Evolutionary conservation across 2,888 invertebrate genomes (phyloP).

Genomic region (Heliconius charithonia): DNA sequence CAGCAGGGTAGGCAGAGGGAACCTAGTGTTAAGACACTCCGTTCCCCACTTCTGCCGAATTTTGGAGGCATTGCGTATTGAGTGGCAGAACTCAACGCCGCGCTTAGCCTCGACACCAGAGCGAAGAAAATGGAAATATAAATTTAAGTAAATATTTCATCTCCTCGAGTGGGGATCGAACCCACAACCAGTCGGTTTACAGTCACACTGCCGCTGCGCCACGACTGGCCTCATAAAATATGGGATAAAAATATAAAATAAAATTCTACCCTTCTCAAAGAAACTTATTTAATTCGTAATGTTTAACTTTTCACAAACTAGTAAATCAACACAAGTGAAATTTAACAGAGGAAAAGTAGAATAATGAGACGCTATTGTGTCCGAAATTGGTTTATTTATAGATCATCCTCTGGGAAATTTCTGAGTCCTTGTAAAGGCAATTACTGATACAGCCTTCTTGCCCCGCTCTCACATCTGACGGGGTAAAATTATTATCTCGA

Average conservation of each 20-base stretch:
- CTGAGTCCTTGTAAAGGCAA: conserved; percentile 15
- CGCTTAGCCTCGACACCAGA: no score
- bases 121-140: no score
- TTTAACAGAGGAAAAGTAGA: background rate
- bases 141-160: no score
- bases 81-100: no score
- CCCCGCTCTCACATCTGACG: background rate
- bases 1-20: no score
- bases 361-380: background rate
- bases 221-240: no score
- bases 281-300: background rate
- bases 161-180: no score
- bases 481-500: conserved; percentile 9
- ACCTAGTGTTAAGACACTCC: no score
- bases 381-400: conserved; percentile 14
- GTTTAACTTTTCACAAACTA: background rate
- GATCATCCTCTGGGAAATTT: conserved; percentile 19
- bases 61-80: no score
- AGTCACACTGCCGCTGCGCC: no score
- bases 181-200: no score
- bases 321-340: background rate
- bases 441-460: conserved; percentile 12
- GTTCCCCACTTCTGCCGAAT: no score
- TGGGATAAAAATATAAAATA: background rate
- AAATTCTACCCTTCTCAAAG: background rate